These are phyloP conservation scores for Caenorhabditis becei DNA, from an alignment of 2,888 invertebrate genomes.

Conservation along the genomic window DNA sequence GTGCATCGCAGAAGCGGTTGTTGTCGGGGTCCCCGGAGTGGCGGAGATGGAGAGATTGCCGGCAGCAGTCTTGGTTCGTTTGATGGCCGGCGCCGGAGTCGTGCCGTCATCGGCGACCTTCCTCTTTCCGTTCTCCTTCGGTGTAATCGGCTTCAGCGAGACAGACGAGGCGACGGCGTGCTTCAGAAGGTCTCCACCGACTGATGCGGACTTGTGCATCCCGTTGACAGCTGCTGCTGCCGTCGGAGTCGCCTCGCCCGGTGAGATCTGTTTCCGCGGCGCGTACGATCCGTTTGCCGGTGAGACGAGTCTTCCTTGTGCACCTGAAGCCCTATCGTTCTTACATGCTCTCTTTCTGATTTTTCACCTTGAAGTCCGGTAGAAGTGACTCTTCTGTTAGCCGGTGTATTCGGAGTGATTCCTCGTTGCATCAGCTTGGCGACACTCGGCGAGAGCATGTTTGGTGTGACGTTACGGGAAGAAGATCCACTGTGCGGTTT, in stretches of 20 bases:
- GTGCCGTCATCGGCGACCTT: slow-evolving; percentile 59
- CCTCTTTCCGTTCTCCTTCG: slow-evolving; percentile 68
- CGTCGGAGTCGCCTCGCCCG: slow-evolving; percentile 41
- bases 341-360: too few species aligned
- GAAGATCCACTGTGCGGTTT: slow-evolving; percentile 66
- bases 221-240: slow-evolving; percentile 22
- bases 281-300: slow-evolving; percentile 74
- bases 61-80: slow-evolving; percentile 70
- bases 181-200: slow-evolving; percentile 67
- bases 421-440: slow-evolving; percentile 69
- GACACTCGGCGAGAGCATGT: slow-evolving; percentile 75
- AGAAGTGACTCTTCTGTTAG: slow-evolving; percentile 63
- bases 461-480: slow-evolving; percentile 77
- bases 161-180: slow-evolving; percentile 18
- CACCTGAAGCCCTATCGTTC: slow-evolving; percentile 19
- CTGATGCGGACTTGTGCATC: slow-evolving; percentile 73
- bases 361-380: slow-evolving; percentile 65
- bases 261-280: slow-evolving; percentile 61
- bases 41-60: slow-evolving; percentile 51
- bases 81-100: slow-evolving; percentile 49
- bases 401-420: slow-evolving; percentile 77
- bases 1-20: slow-evolving; percentile 13
- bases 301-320: slow-evolving; percentile 63
- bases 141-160: slow-evolving; percentile 33
- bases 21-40: slow-evolving; percentile 28